Evolutionary conservation across 92 coral and sea anemone species (phyloP).

Genomic region (Epizoanthus rinbou): DNA sequence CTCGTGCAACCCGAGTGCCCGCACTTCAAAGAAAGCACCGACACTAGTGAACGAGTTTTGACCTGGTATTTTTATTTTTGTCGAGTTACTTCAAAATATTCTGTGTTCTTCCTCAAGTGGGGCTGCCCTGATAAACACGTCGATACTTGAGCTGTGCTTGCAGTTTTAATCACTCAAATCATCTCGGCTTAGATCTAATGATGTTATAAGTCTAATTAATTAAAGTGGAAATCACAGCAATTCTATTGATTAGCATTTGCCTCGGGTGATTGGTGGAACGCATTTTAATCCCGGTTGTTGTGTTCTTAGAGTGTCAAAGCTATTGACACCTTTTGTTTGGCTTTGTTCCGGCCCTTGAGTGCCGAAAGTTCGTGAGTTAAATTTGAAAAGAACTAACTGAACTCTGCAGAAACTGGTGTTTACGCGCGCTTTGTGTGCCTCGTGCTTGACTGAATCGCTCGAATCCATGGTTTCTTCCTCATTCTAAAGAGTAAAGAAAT

Average conservation of each 20-base stretch:
- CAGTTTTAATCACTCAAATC: constrained; percentile 36
- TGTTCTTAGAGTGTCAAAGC: constrained; percentile 40
- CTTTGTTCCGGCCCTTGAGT: constrained; percentile 40
- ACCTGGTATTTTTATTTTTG: neutral
- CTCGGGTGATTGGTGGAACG: constrained; percentile 35
- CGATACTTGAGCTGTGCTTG: constrained; percentile 1
- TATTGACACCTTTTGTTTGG: constrained; percentile 41
- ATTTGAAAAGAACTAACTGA: constrained; percentile 30
- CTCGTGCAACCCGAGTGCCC: constrained; percentile 31
- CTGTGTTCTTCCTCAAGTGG: neutral
- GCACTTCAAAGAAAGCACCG: constrained; percentile 42
- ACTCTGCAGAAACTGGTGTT: constrained; percentile 11
- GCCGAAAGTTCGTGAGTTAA: constrained; percentile 20
- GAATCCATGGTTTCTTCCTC: neutral
- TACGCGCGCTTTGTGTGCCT: constrained; percentile 27
- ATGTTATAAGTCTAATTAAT: constrained; percentile 30
- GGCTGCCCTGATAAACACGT: neutral
- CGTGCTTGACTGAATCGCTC: neutral
- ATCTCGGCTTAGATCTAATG: constrained; percentile 39
- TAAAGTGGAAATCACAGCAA: constrained; percentile 26
- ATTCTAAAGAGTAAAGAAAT: neutral
- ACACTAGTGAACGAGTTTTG: neutral
- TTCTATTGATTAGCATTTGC: constrained; percentile 20
- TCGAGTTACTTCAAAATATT: neutral
- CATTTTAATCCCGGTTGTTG: constrained; percentile 29